These are phyloP conservation scores for Sialia sialis DNA, from an alignment of 2,113 vertebrate species.

Conservation along the genomic window DNA sequence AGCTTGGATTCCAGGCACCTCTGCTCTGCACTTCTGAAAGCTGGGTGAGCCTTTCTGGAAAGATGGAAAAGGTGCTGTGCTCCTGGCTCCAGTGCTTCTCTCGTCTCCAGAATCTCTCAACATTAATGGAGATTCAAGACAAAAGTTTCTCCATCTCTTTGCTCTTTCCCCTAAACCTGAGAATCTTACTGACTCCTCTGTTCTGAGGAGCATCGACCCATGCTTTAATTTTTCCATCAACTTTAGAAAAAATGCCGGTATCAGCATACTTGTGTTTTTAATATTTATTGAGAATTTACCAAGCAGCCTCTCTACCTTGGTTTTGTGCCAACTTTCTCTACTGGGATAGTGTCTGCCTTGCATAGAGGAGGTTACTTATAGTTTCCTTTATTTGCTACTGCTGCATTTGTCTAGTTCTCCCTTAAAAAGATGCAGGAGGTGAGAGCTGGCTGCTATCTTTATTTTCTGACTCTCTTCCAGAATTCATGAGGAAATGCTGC, in stretches of 20 bases:
- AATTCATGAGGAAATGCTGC: constrained; percentile 35
- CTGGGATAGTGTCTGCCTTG: not conserved
- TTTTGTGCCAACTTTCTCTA: not conserved
- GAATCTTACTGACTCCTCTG: not conserved
- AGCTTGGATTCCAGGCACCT: not conserved
- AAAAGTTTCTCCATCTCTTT: not conserved
- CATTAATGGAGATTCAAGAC: not conserved
- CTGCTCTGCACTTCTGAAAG: not conserved
- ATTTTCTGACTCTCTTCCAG: constrained; percentile 33
- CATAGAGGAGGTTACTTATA: not conserved
- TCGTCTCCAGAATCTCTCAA: not conserved
- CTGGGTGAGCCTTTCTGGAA: not conserved
- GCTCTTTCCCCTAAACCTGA: not conserved
- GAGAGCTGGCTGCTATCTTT: constrained; percentile 43
- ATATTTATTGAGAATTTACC: not conserved
- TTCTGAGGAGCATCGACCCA: not conserved
- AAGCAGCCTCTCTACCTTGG: not conserved
- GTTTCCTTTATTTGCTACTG: not conserved
- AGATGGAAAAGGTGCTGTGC: not conserved
- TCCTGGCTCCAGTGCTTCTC: not conserved
- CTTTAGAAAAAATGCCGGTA: not conserved
- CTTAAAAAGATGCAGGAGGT: constrained; percentile 24
- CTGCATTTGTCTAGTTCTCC: not conserved
- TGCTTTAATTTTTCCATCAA: not conserved
- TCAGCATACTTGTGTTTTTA: not conserved